These are phyloP conservation scores for Pangasianodon hypophthalmus DNA, from an alignment of 2,113 vertebrate genomes.

Conservation along the genomic window DNA sequence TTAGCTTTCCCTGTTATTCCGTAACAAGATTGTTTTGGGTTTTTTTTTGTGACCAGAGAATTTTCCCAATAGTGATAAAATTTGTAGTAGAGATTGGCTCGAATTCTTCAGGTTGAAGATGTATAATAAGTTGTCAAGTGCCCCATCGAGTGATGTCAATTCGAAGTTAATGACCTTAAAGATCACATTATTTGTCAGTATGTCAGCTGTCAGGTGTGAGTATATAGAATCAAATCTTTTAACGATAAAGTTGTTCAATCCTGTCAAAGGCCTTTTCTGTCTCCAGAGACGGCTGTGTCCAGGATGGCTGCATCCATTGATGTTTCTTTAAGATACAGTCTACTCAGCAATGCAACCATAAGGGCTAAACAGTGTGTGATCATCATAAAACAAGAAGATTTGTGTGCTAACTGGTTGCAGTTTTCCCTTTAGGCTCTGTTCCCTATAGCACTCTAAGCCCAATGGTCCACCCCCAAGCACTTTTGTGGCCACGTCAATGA, in stretches of 20 bases:
- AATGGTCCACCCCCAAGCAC: neutral
- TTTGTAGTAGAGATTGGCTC: neutral
- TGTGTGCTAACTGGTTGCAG: neutral
- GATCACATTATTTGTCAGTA: neutral
- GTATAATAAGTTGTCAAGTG: neutral
- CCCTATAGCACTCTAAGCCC: neutral
- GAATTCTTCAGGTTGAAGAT: neutral
- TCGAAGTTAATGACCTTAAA: neutral
- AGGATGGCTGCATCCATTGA: neutral
- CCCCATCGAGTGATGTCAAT: neutral
- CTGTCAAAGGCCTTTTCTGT: neutral
- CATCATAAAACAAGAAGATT: neutral
- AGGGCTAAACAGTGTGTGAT: neutral
- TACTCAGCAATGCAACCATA: neutral
- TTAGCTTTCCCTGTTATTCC: neutral
- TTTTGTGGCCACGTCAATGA: neutral
- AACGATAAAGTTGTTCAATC: neutral
- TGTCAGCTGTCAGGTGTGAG: neutral
- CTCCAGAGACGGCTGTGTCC: neutral
- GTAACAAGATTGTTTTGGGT: neutral
- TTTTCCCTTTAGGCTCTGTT: conserved; percentile 4
- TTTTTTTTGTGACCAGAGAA: neutral
- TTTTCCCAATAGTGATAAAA: neutral
- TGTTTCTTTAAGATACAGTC: neutral
- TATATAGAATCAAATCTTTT: neutral